Base-by-base conservation (phyloP, 2,113 vertebrate species). In the Columba janthina region DNA sequence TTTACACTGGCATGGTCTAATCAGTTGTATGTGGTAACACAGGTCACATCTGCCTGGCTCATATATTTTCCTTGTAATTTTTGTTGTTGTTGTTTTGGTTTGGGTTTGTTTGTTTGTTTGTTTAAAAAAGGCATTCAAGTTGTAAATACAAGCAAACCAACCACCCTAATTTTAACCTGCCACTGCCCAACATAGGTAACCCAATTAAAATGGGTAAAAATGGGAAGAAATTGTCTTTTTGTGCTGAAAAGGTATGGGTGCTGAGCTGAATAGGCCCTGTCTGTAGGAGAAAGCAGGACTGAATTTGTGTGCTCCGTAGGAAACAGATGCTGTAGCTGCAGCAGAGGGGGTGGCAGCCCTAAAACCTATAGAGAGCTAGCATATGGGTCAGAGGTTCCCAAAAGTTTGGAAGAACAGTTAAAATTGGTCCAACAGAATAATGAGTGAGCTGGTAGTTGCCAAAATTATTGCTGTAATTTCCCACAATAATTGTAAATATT, bases 81-180 rank as follows among this genome's bases (percentile, higher is more conserved):
- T 46, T 46, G 44, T 46, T 46, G 44, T 46, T 46, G 44, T 46
- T 46, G 44, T 46, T 46, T 46, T 46, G 17, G 18, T 18, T 44
- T 17, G 42, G 42, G 42, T 44, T 44, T 6, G 42, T 44, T 44
- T 16, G 42, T 44, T 44, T 44, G 44, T 46, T 46, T 46, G 44
- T 44, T 44, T 44, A 40, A 3, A 11, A 46, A 7, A 7, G 1
- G 0, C 19, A 28, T 57, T 86, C 61, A 54, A 54, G 16, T 14
- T 54, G 7, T 11, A 60, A 34, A 34, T n/a, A 15, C 7, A 46
- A 42, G 5, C 0, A 0, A 12, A 70, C 0, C 6, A 73, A 14
- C 3, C 12, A 81, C 7, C 3, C 10, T 58, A 20, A 34, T 54
- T 73, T 79, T 75, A 58, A 42, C 14, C 14, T 64, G n/a, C 7